A percentile compares a stretch with the other conserved stretches of the same genome.
Evolutionary conservation across 2,797 vertebrate species (phyloP).

Genomic region (Channa striata): DNA sequence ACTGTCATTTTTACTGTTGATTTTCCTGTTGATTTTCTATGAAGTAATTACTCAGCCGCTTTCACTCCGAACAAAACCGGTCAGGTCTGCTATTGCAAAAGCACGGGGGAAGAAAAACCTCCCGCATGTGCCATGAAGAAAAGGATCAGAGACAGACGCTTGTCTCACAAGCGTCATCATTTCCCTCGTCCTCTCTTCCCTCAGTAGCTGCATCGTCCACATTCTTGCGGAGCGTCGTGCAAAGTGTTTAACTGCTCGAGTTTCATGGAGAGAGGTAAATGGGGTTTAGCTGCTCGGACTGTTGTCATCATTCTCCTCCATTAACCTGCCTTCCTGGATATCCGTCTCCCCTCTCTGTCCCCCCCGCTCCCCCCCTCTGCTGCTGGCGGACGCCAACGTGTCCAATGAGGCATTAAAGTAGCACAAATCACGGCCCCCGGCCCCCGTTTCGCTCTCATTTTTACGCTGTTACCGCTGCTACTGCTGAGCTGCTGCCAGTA

Average conservation of each 20-base stretch:
- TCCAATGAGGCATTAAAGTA: slow-evolving; percentile 24
- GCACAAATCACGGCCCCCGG: slow-evolving; percentile 9
- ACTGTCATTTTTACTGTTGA: too few species aligned
- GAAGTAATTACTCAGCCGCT: too few species aligned
- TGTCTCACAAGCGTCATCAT: background rate
- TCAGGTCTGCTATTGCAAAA: background rate
- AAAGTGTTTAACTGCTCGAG: background rate
- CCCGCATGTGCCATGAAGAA: background rate
- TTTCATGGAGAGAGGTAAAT: background rate
- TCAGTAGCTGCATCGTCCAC: background rate
- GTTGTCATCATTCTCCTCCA: slow-evolving; percentile 14
- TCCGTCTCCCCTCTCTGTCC: slow-evolving; percentile 16
- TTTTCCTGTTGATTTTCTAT: too few species aligned
- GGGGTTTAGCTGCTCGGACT: background rate
- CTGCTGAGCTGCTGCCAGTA: background rate
- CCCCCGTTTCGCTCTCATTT: background rate
- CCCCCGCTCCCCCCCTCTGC: background rate
- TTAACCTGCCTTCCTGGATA: slow-evolving; percentile 30
- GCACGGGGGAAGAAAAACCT: rapidly evolving
- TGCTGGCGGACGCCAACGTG: slow-evolving; percentile 13
- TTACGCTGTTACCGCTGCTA: background rate
- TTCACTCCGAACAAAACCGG: background rate
- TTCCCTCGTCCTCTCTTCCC: background rate
- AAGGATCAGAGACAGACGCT: background rate
- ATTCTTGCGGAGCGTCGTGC: background rate